Conservation (phyloP, 2,888 invertebrate genomes). For the Oxyscelio sp. region DNA sequence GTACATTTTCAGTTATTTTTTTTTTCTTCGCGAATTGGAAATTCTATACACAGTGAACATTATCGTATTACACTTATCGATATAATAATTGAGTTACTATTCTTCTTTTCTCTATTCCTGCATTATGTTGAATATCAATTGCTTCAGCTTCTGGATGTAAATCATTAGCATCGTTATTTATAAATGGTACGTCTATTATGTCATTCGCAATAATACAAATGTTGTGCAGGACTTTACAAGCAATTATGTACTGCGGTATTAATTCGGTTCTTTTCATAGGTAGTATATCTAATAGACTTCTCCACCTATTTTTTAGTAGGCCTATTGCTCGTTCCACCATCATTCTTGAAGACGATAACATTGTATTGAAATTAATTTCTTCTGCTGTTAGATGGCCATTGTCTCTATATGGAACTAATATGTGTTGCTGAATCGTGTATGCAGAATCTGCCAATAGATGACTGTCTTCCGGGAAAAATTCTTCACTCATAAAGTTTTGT, state of each 20-base stretch:
- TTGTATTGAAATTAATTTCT: constrained; percentile 58
- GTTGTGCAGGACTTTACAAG: neutral
- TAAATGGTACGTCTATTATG: neutral
- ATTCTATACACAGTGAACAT: no score
- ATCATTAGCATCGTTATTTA: neutral
- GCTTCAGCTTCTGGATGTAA: neutral
- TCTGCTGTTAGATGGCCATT: constrained; percentile 32
- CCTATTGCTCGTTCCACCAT: constrained; percentile 43
- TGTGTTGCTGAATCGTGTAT: constrained; percentile 53
- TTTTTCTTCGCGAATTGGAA: no score
- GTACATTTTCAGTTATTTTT: no score
- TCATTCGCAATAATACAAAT: neutral
- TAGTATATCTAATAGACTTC: neutral
- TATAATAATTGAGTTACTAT: neutral
- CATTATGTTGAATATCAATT: neutral
- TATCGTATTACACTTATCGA: neutral
- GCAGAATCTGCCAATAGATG: constrained; percentile 60
- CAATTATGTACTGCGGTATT: neutral
- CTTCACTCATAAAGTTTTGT: constrained; percentile 24
- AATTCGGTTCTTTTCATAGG: neutral
- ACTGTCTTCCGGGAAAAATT: constrained; percentile 45
- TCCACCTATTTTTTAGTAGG: neutral
- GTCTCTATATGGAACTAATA: constrained; percentile 55
- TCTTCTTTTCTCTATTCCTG: neutral
- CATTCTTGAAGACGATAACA: constrained; percentile 37